Conservation (phyloP, 1,140 invertebrate species). For the Euschistus heros region DNA sequence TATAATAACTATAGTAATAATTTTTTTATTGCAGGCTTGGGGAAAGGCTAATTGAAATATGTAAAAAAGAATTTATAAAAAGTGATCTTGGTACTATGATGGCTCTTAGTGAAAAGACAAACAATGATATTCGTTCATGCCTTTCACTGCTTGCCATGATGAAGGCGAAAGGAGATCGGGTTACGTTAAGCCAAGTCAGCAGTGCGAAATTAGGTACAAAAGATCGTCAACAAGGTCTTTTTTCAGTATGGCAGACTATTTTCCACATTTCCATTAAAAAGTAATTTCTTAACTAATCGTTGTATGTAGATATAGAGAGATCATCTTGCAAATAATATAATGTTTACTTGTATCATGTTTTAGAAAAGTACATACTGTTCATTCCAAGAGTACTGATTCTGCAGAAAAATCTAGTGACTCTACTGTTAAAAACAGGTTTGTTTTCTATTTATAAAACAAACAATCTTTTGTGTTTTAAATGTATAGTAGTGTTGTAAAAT, state of each 20-base stretch:
- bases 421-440: slow-evolving; percentile 1
- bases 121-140: slow-evolving; percentile 81
- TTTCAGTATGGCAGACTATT: slow-evolving; percentile 73
- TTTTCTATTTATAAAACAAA: not conserved
- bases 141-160: slow-evolving; percentile 76
- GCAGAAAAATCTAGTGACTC: not conserved
- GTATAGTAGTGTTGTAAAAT: too few species aligned
- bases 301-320: not conserved
- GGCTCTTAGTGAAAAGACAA: slow-evolving; percentile 66
- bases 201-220: slow-evolving; percentile 68
- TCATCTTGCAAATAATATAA: not conserved
- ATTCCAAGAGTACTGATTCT: not conserved
- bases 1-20: too few species aligned
- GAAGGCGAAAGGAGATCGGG: slow-evolving; percentile 32
- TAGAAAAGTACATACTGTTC: not conserved
- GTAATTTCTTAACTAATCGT: not conserved
- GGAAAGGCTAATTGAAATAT: slow-evolving; percentile 56
- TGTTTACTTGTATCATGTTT: not conserved
- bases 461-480: too few species aligned
- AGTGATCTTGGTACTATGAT: slow-evolving; percentile 59
- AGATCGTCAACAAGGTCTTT: slow-evolving; percentile 73
- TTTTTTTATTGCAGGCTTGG: slow-evolving; percentile 41
- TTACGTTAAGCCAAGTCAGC: slow-evolving; percentile 38
- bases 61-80: slow-evolving; percentile 52
- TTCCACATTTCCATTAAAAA: slow-evolving; percentile 32